Base-by-base conservation (phyloP, 2,888 invertebrate species). In the Nephrotoma appendiculata region DNA sequence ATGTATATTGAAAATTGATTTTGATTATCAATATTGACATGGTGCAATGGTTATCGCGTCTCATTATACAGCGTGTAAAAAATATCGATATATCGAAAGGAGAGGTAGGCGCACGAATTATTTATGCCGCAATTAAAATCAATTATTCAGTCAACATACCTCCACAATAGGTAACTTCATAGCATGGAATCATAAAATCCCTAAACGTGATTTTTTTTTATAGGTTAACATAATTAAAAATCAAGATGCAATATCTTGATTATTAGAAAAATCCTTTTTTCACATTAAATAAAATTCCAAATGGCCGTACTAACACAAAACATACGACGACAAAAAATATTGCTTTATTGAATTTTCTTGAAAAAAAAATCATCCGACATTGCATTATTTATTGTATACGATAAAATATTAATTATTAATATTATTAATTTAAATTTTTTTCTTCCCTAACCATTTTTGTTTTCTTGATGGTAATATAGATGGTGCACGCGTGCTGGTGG, bases 401-500 rank as follows among this genome's bases (percentile, higher is more conserved):
- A 15, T 6, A 57, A 15, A 15, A 15, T 19, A 15, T 87, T 87
- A 88, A 88, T 87, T 87, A 88, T 88, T 88, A 88, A 87, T 87
- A 87, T 88, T 88, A 87, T 86, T 87, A 48, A 48, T 86, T 52
- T 87, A 85, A 83, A 87, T 88, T 87, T 85, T 86, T 11, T 83
- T 41, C 31, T 83, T 6, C 31, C 31, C 44, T 11, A 42, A 9
- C 19, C 4, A 45, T 44, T 31, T 86, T 52, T 86, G 31, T 31
- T 31, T 19, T 71, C 4, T 71, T 19, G 31, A 71, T 71, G 5
- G 15, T n/a, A 7, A 87, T 94, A 89, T 93, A 98, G 98, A 98
- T 98, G 97, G 97, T 96, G 87, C 94, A 96, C 91, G 96, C 96
- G 71, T 96, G 97, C 91, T 98, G 98, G 98, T 97, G 97, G 97